Evolutionary conservation across 2,888 invertebrate species (phyloP), one percentile per base, ranked within the genome.

Genomic region (Prosapia bicincta): DNA sequence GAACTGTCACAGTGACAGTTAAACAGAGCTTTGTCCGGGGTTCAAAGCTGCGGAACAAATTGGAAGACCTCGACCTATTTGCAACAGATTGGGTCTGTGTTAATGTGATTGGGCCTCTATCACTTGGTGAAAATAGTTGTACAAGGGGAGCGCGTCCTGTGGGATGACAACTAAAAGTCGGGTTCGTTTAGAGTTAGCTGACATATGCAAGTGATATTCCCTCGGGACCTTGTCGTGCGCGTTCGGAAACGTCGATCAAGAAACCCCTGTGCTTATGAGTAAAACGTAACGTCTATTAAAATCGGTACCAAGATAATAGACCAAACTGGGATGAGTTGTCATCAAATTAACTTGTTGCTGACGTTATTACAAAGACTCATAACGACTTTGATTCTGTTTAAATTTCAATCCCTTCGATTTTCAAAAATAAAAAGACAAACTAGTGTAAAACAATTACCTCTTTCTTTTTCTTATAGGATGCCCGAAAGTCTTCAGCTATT

Each of bases 401-500:
- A n/a, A n/a, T n/a, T n/a, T n/a, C n/a, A n/a, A n/a, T n/a, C n/a
- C n/a, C n/a, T n/a, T n/a, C n/a, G n/a, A n/a, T n/a, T n/a, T n/a
- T n/a, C n/a, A n/a, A n/a, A n/a, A n/a, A n/a, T n/a, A n/a, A n/a
- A n/a, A n/a, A n/a, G n/a, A n/a, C n/a, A n/a, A n/a, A n/a, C n/a
- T n/a, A n/a, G n/a, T n/a, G n/a, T n/a, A n/a, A n/a, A n/a, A n/a
- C n/a, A n/a, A n/a, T n/a, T n/a, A 74, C 74, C 74, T 74, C 74
- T 28, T 69, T 32, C n/a, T n/a, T n/a, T 65, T 69, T 74, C 30
- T 68, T 74, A 7, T 65, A 43, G 15, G 74, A 75, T 38, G 79
- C 69, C 28, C 79, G 77, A 78, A 81, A 79, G 66, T 79, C 79
- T 67, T 81, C 80, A 20, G 81, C 81, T 66, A 80, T 80, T 69